Base-by-base conservation (phyloP, 1,140 invertebrate genomes). In the Pogonus chalceus region DNA sequence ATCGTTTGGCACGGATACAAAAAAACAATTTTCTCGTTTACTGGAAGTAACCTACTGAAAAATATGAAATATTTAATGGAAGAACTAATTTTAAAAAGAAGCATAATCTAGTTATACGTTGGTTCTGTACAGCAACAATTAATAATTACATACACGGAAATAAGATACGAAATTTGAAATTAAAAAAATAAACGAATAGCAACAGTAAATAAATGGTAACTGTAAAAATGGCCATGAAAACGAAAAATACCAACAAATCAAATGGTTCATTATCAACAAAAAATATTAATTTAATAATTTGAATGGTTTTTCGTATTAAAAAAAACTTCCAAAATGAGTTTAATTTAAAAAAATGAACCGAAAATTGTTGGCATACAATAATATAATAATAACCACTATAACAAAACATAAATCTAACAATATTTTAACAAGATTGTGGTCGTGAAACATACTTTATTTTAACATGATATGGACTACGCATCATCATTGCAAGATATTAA, bases 161-260 rank as follows among this genome's bases (percentile, higher is more conserved):
- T n/a, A n/a, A n/a, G n/a, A n/a, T n/a, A n/a, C n/a, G n/a, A n/a
- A n/a, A n/a, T n/a, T n/a, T n/a, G n/a, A n/a, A n/a, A n/a, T n/a
- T n/a, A n/a, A n/a, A n/a, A n/a, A n/a, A n/a, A n/a, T n/a, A n/a
- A n/a, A n/a, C n/a, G n/a, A n/a, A n/a, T n/a, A n/a, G n/a, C n/a
- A n/a, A n/a, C n/a, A n/a, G n/a, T n/a, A n/a, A n/a, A n/a, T n/a
- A n/a, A n/a, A n/a, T n/a, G n/a, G n/a, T n/a, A n/a, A n/a, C 37
- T 43, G 37, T 43, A 12, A 43, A 43, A 43, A 43, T 43, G 37
- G 37, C 37, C 37, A 18, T 43, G 37, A 18, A 31, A 31, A 31
- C 37, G 18, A 43, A 43, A 12, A 43, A 18, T n/a, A n/a, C n/a
- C n/a, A n/a, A 43, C 7, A 43, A 43, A 43, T 43, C 18, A 43